phyloP scores from a whole-genome alignment of 2,797 vertebrate species.

The Neomorphus geoffroyi region DNA sequence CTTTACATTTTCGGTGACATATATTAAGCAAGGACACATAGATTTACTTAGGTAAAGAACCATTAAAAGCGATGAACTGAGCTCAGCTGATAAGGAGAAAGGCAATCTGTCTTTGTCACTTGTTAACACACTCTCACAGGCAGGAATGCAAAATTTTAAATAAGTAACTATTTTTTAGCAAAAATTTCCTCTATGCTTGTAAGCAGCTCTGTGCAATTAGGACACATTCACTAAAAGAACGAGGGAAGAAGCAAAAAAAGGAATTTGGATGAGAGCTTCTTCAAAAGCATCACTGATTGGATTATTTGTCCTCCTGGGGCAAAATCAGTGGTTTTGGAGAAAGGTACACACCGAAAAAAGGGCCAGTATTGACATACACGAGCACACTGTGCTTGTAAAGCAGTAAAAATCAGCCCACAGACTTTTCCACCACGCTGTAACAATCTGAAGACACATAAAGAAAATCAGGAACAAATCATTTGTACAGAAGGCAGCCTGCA shows the following conservation, averaged over 20 bases:
- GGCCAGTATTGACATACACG: neutral
- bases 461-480: neutral
- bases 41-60: neutral
- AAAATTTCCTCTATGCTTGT: neutral
- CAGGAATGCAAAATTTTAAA: neutral
- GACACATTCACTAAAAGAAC: neutral
- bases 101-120: neutral
- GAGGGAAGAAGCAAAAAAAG: neutral
- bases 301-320: neutral
- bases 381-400: neutral
- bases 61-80: neutral
- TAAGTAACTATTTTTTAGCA: neutral
- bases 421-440: neutral
- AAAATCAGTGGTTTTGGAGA: neutral
- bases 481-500: neutral
- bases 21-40: neutral
- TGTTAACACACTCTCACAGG: neutral
- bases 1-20: neutral
- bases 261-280: neutral
- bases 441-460: neutral
- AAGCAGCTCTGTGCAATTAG: neutral
- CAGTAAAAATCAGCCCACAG: neutral
- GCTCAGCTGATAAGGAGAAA: neutral
- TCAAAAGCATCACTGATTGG: neutral
- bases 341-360: neutral